Evolutionary conservation across 2,888 invertebrate species (phyloP), one percentile per base, ranked within the genome.

Genomic region (Acrocera orbiculus): DNA sequence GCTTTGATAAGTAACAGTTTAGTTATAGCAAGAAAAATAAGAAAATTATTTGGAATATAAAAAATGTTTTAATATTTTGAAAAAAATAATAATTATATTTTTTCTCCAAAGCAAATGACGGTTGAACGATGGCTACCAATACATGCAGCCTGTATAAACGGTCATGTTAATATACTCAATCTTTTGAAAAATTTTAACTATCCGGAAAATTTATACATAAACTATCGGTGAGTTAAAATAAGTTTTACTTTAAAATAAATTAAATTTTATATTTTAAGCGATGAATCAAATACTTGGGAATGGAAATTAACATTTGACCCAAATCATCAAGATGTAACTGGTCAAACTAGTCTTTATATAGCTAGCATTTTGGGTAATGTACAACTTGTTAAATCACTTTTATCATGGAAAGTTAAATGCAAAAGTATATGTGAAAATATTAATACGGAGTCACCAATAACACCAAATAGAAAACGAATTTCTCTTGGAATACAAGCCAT

Each of bases 111-210:
- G 69, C 76, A 80, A 63, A 72, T 79, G 43, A 93, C 92, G 0
- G 86, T 89, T 0, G 92, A 92, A 55, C 75, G 79, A 47, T 87
- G 90, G 83, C 62, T 90, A 40, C 92, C 93, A 0, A 65, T 92
- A 15, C 95, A 95, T 63, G 89, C 90, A 6, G 87, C 89, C 26
- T 80, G 82, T 40, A 83, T 89, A 49, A 85, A 86, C 47, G 89
- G 87, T 0, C 87, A 90, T 56, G 66, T 75, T 16, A 53, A 70
- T 9, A 63, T 90, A 20, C 70, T 92, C 35, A 77, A 83, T 36
- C 59, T 81, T 34, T 64, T 96, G 9, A 69, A 95, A 9, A 70
- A 75, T 46, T 82, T 76, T 54, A 67, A 76, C 0, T 95, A 93
- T 62, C 87, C 92, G 0, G 66, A 72, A 19, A 61, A 70, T 46